Evolutionary conservation across 2,888 invertebrate genomes (phyloP).

Genomic region (Chelonus formosanus): DNA sequence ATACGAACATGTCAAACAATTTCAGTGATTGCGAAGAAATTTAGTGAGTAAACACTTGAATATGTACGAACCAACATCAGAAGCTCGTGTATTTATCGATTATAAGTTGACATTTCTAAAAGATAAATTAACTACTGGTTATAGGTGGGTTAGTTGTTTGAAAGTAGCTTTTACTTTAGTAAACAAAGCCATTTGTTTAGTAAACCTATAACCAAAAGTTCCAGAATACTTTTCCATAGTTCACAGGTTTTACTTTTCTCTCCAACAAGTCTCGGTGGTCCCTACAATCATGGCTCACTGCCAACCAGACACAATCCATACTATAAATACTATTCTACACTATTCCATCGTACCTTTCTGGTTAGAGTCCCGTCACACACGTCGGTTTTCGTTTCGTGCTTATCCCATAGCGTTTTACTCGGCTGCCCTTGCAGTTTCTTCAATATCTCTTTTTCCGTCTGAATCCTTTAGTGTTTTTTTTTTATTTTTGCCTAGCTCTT

Average conservation of each 20-base stretch:
- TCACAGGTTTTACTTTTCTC: slow-evolving; percentile 30
- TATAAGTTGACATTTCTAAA: neutral
- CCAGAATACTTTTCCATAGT: slow-evolving; percentile 7
- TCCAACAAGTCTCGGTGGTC: slow-evolving; percentile 41
- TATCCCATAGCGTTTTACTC: slow-evolving; percentile 40
- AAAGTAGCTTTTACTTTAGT: slow-evolving; percentile 13
- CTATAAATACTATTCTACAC: slow-evolving; percentile 59
- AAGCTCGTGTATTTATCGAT: no score
- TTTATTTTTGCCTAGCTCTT: neutral
- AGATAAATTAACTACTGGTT: neutral
- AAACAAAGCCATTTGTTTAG: slow-evolving; percentile 4
- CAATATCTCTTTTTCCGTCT: slow-evolving; percentile 1
- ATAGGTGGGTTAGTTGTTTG: neutral
- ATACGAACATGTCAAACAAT: no score
- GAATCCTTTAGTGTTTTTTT: neutral
- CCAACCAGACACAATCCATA: slow-evolving; percentile 62
- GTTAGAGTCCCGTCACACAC: slow-evolving; percentile 23
- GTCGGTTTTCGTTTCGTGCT: slow-evolving; percentile 29
- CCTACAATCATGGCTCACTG: slow-evolving; percentile 48
- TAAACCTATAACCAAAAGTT: slow-evolving; percentile 5
- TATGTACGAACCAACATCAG: no score
- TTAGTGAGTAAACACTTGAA: no score
- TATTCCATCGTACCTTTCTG: slow-evolving; percentile 42
- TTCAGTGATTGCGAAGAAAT: no score
- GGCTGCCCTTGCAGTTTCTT: slow-evolving; percentile 24